phyloP scores from a whole-genome alignment of 2,888 invertebrate genomes.

The Tethea ocularis region DNA sequence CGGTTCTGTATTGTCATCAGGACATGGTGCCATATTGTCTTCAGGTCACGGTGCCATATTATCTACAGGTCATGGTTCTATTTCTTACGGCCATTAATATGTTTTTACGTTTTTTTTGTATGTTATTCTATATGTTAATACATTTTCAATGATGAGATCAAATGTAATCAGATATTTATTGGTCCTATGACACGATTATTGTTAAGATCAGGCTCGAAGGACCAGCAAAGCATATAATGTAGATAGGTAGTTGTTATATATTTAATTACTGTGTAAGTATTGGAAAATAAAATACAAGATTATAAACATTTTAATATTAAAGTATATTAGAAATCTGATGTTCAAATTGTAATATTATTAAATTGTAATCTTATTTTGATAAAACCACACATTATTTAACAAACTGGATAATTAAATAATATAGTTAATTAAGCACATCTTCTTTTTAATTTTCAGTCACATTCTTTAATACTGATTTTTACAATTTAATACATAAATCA shows the following conservation, averaged over 20 bases:
- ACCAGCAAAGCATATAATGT: background rate
- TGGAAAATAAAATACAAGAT: background rate
- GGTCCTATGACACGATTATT: background rate
- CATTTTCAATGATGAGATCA: background rate
- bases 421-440: background rate
- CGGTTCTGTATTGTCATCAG: background rate
- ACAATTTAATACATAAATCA: background rate
- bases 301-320: slow-evolving; percentile 2
- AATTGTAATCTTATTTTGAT: no score
- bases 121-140: background rate
- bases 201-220: background rate
- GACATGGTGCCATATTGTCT: background rate
- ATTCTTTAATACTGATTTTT: background rate
- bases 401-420: background rate
- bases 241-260: background rate
- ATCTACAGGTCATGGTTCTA: background rate
- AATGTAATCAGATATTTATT: background rate
- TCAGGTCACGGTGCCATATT: background rate
- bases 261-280: background rate
- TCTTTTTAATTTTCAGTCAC: background rate
- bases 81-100: slow-evolving; percentile 6
- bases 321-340: slow-evolving; percentile 2
- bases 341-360: background rate
- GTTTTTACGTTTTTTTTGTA: background rate
- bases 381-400: slow-evolving; percentile 1